Evolutionary conservation across 64 coral and sea anemone species (phyloP).

Genomic region (Pocillopora damicornis): DNA sequence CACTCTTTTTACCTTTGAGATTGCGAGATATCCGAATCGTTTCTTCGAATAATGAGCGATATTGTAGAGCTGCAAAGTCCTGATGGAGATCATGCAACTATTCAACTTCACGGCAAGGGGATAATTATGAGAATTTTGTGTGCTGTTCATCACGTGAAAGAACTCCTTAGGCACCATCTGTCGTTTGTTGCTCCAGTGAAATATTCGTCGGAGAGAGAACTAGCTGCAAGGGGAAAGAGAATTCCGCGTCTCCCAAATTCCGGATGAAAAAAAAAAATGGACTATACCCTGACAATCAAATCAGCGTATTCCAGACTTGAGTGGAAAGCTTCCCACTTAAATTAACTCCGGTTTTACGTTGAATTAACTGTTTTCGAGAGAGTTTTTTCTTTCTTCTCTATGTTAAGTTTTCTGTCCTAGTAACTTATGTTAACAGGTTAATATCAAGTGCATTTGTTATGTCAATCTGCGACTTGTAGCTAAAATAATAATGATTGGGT

Average conservation of each 20-base stretch:
- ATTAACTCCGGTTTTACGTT: too few species aligned
- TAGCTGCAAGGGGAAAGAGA: too few species aligned
- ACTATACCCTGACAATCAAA: too few species aligned
- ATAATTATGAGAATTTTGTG: background rate
- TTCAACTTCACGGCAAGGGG: conserved; percentile 68
- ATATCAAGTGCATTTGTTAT: background rate
- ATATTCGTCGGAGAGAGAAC: too few species aligned
- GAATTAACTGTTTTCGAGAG: too few species aligned
- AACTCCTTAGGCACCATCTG: background rate
- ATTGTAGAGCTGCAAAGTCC: conserved; percentile 26
- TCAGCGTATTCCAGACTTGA: too few species aligned
- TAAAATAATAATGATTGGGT: background rate
- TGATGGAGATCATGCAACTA: conserved; percentile 51
- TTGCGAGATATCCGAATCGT: background rate
- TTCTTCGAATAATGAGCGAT: conserved; percentile 39
- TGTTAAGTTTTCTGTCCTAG: too few species aligned
- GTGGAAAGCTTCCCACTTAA: too few species aligned
- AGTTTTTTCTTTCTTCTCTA: too few species aligned
- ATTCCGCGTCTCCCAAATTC: too few species aligned
- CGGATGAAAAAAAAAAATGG: too few species aligned
- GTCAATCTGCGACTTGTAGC: background rate
- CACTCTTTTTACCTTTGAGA: background rate
- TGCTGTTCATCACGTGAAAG: background rate
- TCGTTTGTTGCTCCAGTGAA: background rate
- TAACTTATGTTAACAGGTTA: too few species aligned